phyloP scores from a whole-genome alignment of 2,113 vertebrate genomes.

The Protobothrops mucrosquamatus region DNA sequence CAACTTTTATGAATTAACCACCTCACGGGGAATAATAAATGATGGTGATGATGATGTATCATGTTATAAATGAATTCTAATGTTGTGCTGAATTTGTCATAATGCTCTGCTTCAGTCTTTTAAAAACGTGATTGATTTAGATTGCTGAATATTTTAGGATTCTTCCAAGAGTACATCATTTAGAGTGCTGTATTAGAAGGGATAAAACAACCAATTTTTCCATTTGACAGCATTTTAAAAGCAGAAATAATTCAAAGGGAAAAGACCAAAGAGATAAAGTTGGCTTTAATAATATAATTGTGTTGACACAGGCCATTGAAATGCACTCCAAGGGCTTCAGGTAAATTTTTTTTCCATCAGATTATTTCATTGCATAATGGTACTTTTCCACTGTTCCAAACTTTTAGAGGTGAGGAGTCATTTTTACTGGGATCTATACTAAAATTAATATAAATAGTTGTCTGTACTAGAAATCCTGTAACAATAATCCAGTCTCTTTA shows the following conservation, averaged over 20 bases:
- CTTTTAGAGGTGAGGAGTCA: conserved; percentile 1
- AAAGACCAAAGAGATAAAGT: background rate
- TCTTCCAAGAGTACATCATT: background rate
- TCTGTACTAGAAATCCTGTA: background rate
- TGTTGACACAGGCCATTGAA: background rate
- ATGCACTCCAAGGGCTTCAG: background rate
- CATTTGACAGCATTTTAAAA: background rate
- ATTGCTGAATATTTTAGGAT: no score
- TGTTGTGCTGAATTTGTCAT: background rate
- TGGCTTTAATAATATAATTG: background rate
- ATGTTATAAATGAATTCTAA: background rate
- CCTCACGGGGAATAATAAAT: background rate
- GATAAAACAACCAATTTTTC: background rate
- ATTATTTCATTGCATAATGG: conserved; percentile 31
- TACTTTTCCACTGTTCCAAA: conserved; percentile 34
- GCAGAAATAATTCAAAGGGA: background rate
- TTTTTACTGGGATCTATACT: background rate
- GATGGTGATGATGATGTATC: background rate
- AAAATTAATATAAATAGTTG: background rate
- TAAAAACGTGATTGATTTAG: background rate
- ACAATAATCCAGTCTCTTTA: background rate
- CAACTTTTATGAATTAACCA: background rate
- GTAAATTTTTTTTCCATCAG: fast-evolving
- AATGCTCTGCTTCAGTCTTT: background rate
- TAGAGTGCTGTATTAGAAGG: background rate